A percentile compares a stretch with the other conserved stretches of the same genome.
These are phyloP conservation scores for Sarcophaga caerulescens DNA, from an alignment of 2,888 invertebrate genomes.

Conservation along the genomic window DNA sequence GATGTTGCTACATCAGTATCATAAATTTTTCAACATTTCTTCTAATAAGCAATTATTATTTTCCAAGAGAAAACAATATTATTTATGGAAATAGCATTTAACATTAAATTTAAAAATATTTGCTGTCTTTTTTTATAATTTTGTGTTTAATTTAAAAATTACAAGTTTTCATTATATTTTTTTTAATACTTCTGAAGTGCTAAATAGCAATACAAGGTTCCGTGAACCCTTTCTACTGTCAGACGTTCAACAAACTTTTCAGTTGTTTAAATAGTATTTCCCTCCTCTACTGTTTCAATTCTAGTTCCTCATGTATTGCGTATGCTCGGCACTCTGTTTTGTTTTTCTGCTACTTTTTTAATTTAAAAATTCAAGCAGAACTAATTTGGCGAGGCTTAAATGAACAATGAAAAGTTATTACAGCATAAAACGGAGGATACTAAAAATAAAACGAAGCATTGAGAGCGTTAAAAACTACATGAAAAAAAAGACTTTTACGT, in stretches of 20 bases:
- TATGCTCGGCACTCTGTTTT: background rate
- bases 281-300: slow-evolving; percentile 3
- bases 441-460: background rate
- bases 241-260: slow-evolving; percentile 62
- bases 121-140: too few relatives aligned
- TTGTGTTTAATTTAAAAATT: too few relatives aligned
- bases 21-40: slow-evolving; percentile 36
- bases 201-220: background rate
- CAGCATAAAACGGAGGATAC: slow-evolving; percentile 34
- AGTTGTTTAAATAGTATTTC: slow-evolving; percentile 39
- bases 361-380: slow-evolving; percentile 55
- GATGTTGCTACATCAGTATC: slow-evolving; percentile 30
- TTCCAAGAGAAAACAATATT: background rate
- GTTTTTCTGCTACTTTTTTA: slow-evolving; percentile 28
- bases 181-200: too few relatives aligned
- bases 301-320: background rate
- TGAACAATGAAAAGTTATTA: slow-evolving; percentile 62
- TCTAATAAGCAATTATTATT: slow-evolving; percentile 37
- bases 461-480: background rate
- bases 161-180: too few relatives aligned
- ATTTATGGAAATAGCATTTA: slow-evolving; percentile 24
- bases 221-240: slow-evolving; percentile 37
- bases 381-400: slow-evolving; percentile 55
- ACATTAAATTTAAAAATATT: too few relatives aligned
- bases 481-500: background rate